A percentile compares a stretch with the other conserved stretches of the same genome.
Conservation (phyloP, 1,140 invertebrate species). For the Apis laboriosa region DNA sequence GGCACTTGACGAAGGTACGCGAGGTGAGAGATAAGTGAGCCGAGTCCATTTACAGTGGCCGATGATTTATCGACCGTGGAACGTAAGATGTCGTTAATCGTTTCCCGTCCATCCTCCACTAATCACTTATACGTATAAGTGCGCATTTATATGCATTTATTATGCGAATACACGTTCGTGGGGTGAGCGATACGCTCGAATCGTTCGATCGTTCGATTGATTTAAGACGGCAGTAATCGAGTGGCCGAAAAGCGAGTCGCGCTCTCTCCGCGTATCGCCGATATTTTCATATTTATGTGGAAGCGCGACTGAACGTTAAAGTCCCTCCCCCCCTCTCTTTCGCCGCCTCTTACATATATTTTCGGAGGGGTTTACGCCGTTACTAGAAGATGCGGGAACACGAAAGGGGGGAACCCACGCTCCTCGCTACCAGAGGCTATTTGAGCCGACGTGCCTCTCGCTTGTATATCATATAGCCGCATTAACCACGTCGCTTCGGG, state of each 20-base stretch:
- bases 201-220: slow-evolving; percentile 66
- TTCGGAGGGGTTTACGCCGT: slow-evolving; percentile 45
- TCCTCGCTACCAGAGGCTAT: slow-evolving; percentile 58
- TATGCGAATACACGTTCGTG: not conserved
- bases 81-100: slow-evolving; percentile 54
- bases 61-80: slow-evolving; percentile 51
- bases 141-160: not conserved
- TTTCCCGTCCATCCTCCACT: slow-evolving; percentile 31
- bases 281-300: slow-evolving; percentile 71
- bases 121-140: not conserved
- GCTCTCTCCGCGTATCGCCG: slow-evolving; percentile 25
- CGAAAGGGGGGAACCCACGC: slow-evolving; percentile 38
- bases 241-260: slow-evolving; percentile 54
- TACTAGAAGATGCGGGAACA: slow-evolving; percentile 33
- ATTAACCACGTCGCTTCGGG: slow-evolving; percentile 68
- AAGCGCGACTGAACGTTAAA: slow-evolving; percentile 58
- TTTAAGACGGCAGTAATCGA: slow-evolving; percentile 68
- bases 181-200: slow-evolving; percentile 25
- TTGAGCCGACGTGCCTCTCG: slow-evolving; percentile 60
- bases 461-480: slow-evolving; percentile 72
- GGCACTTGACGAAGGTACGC: slow-evolving; percentile 6
- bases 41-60: slow-evolving; percentile 52
- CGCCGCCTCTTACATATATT: slow-evolving; percentile 61
- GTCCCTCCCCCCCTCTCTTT: slow-evolving; percentile 52
- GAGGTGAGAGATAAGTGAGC: slow-evolving; percentile 47